These are phyloP conservation scores for Potamilus streckersoni DNA, from an alignment of 1,140 invertebrate species.

Conservation along the genomic window DNA sequence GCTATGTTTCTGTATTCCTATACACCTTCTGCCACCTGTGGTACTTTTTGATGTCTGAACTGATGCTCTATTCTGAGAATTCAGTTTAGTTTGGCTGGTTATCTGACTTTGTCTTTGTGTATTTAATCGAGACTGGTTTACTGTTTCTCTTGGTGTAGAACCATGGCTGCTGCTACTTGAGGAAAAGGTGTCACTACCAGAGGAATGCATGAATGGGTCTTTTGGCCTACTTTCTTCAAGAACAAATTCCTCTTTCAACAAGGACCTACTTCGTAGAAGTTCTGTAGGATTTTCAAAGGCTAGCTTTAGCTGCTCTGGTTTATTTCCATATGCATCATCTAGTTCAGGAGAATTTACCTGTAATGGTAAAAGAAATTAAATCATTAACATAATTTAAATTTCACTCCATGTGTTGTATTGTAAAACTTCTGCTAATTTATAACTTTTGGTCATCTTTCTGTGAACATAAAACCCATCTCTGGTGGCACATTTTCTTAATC, in stretches of 20 bases:
- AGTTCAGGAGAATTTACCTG: constrained; percentile 50
- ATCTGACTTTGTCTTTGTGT: background rate
- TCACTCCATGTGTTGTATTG: too few relatives aligned
- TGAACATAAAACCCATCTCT: too few relatives aligned
- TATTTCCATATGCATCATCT: constrained; percentile 40
- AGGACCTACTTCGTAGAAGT: constrained; percentile 45
- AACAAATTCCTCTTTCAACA: constrained; percentile 60
- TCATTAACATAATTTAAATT: too few relatives aligned
- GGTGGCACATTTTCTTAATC: too few relatives aligned
- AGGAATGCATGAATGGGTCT: constrained; percentile 49
- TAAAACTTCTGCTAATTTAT: too few relatives aligned
- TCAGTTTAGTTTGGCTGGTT: too few relatives aligned
- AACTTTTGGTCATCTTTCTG: too few relatives aligned
- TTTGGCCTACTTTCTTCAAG: constrained; percentile 60
- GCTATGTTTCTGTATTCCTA: too few relatives aligned
- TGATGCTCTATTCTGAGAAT: too few relatives aligned
- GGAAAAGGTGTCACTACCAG: constrained; percentile 33
- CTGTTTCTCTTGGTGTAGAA: constrained; percentile 22
- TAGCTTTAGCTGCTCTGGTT: constrained; percentile 29
- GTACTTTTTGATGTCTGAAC: too few relatives aligned
- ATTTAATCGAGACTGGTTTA: background rate
- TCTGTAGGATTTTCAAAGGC: constrained; percentile 31
- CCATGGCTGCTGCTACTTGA: constrained; percentile 24
- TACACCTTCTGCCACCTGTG: too few relatives aligned
- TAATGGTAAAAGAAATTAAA: constrained; percentile 7